Conservation (phyloP, 2,888 invertebrate species). For the Cotesia congregata region DNA sequence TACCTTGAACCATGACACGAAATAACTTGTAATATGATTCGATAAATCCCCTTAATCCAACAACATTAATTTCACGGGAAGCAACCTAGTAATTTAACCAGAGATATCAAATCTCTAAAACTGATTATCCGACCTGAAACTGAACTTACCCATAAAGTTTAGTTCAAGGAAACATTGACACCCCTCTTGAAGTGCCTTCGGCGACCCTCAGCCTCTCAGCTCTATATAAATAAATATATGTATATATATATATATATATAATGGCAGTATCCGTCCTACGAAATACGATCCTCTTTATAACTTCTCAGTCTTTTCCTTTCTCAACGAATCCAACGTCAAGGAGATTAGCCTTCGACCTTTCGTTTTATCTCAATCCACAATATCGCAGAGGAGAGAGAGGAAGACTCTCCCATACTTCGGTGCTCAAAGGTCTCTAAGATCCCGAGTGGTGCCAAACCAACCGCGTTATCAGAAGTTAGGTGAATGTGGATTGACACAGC, state of each 20-base stretch:
- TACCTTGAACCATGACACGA: background rate
- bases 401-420: no score
- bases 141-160: slow-evolving; percentile 28
- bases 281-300: slow-evolving; percentile 39
- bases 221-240: slow-evolving; percentile 26
- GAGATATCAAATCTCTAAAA: slow-evolving; percentile 38
- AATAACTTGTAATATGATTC: slow-evolving; percentile 17
- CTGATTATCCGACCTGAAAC: slow-evolving; percentile 35
- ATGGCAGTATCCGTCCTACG: slow-evolving; percentile 37
- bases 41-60: slow-evolving; percentile 30
- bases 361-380: slow-evolving; percentile 46
- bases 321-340: slow-evolving; percentile 47
- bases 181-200: slow-evolving; percentile 33
- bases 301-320: slow-evolving; percentile 33
- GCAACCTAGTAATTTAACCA: slow-evolving; percentile 31
- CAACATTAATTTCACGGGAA: slow-evolving; percentile 30
- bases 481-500: slow-evolving; percentile 58
- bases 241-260: background rate
- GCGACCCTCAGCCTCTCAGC: slow-evolving; percentile 26
- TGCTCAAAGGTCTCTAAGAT: no score
- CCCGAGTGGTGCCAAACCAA: slow-evolving; percentile 46
- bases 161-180: slow-evolving; percentile 39
- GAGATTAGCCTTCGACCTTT: slow-evolving; percentile 54
- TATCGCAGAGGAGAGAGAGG: no score
- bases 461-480: slow-evolving; percentile 57